Base-by-base conservation (phyloP, 2,888 invertebrate species). In the Metalampra italica region DNA sequence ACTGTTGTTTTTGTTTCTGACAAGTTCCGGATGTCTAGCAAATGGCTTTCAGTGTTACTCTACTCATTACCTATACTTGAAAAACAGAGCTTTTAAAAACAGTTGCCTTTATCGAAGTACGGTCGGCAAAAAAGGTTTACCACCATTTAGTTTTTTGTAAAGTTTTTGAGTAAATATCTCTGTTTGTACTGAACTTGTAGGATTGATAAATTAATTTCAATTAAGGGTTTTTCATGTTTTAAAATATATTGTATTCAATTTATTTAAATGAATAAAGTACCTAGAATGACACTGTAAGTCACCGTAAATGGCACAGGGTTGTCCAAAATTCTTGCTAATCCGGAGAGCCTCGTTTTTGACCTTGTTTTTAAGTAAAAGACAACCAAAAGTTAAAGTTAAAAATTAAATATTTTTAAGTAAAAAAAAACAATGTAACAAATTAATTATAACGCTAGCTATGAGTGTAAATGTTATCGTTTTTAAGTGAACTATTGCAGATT, bases 311-410 rank as follows among this genome's bases (percentile, higher is more conserved):
- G 59, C 66, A 22, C 22, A 77, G 75, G 78, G 81, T 82, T 82
- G 85, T 84, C 80, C 82, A 64, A 81, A 82, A 78, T 67, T 75
- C 66, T 73, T 70, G 76, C 72, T 72, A 71, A 72, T 75, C 78
- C 79, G 72, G 74, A 74, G 66, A 78, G 71, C 83, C 86, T 84
- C 80, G 74, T 71, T 80, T 80, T 83, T 74, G 80, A 80, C 71
- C 70, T 83, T 79, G 77, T 73, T 77, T 36, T 80, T 83, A 82
- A 83, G 81, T 82, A 82, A 87, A 85, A 88, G 84, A 85, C 89
- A 89, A 88, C 89, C 89, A 89, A 89, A 89, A 88, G 87, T 83
- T 87, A 86, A 87, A 73, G 79, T 87, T 87, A 87, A 79, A 82
- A 85, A 82, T 82, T 82, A 82, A 85, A 82, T 86, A 85, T 85